Base-by-base conservation (phyloP, 2,113 vertebrate species). In the Trematomus loennbergii region DNA sequence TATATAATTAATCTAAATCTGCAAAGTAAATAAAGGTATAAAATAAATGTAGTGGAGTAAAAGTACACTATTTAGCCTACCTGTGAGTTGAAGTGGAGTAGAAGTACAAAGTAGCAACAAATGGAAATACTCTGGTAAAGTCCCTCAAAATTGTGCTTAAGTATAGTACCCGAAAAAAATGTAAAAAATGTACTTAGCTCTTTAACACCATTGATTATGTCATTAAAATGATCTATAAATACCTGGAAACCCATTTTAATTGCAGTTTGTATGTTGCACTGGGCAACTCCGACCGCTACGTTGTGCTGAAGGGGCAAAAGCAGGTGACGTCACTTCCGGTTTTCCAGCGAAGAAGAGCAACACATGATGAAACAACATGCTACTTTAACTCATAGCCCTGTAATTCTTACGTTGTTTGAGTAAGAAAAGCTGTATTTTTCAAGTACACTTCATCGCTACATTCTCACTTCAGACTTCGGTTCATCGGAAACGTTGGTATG, bases 401-500 rank as follows among this genome's bases (percentile, higher is more conserved):
- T 50, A 9, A 18, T 3, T 9, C 1, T 3, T 1, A 5, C 0
- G 5, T 17, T 45, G 10, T 52, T 74, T 58, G 2, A 46, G 0
- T 13, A n/a, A 9, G 18, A n/a, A 16, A 20, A 25, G 2, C 9
- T 5, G 15, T 3, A 0, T 9, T 54, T 11, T 36, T 2, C 2
- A 0, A 1, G 9, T 45, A 1, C 54, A 16, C 4, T 20, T 66
- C 9, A 9, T 54, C 61, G 0, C 0, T 20, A 33, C 36, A 7
- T 46, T 8, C 1, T 33, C 45, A 53, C 0, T 6, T 43, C 22
- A 20, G 22, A 45, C 18, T 0, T 59, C 10, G 54, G 33, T 12
- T 73, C 20, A 0, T 53, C 64, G 20, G 50, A 81, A 61, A 67
- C 59, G 7, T 55, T 9, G 90, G 88, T 92, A 88, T 57, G 87